These are phyloP conservation scores for Eupithecia tripunctaria DNA, from an alignment of 2,888 invertebrate genomes.

Conservation along the genomic window DNA sequence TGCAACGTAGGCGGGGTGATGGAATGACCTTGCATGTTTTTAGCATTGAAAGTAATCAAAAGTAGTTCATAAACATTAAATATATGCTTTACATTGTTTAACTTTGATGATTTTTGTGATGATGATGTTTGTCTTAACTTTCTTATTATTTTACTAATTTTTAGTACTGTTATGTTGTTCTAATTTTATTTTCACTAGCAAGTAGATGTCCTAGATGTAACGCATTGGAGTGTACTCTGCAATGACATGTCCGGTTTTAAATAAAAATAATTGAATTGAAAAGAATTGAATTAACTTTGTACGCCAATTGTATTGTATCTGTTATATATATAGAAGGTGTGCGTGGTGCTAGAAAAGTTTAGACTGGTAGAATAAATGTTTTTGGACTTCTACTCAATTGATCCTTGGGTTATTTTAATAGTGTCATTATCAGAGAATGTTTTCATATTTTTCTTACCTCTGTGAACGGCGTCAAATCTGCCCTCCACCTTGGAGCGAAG, in stretches of 20 bases:
- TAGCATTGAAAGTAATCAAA: constrained; percentile 3
- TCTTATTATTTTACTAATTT: no score
- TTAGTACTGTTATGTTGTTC: no score
- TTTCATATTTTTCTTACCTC: constrained; percentile 67
- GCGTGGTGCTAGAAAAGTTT: not conserved
- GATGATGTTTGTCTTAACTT: no score
- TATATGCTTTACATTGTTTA: not conserved
- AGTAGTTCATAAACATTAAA: not conserved
- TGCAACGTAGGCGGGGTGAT: constrained; percentile 5
- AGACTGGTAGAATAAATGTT: not conserved
- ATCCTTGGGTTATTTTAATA: not conserved
- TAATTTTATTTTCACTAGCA: no score
- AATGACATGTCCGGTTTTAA: no score
- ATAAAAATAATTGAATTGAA: no score
- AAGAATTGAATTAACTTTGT: not conserved
- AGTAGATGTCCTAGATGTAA: no score
- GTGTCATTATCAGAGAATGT: not conserved
- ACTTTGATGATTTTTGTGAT: no score
- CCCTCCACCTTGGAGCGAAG: constrained; percentile 94
- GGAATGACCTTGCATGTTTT: constrained; percentile 13
- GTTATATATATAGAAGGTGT: constrained; percentile 3
- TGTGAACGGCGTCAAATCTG: constrained; percentile 90
- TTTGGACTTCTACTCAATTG: not conserved
- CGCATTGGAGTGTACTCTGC: no score
- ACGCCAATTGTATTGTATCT: not conserved